Evolutionary conservation across 1,140 invertebrate species (phyloP), one percentile per base, ranked within the genome.

Genomic region (Drosophila tristis): DNA sequence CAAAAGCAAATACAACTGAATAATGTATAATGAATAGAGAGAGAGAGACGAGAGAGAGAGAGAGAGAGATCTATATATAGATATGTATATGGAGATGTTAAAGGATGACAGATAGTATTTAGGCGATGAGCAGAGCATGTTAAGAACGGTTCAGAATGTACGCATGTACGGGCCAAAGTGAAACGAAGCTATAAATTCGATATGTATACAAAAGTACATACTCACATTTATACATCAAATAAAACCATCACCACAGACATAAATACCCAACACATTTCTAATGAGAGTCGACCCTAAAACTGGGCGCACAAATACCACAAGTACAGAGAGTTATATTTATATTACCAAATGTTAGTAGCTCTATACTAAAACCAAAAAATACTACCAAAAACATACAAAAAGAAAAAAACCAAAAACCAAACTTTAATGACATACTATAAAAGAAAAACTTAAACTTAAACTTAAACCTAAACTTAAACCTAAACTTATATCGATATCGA

Each of bases 1-100:
- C 54, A 67, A 76, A 58, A 59, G 26, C 47, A 77, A 74, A 71
- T 56, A 61, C 50, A 64, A 75, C 60, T 75, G 71, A 48, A 70
- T 56, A 63, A 26, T 56, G 53, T 65, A 15, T 39, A 58, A 43
- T 65, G 31, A 65, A 63, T 35, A 35, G 9, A 11, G 35, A 39
- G 23, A 25, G 23, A 25, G 23, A 25, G 0, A 25, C n/a, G 4
- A 25, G 23, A 25, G 23, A 25, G 23, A 25, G 3, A 29, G 5
- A 29, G 26, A 39, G 11, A 39, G 35, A 39, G 35, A 39, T 39
- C 35, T 11, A 39, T 77, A 65, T 5, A 70, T 35, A 23, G 13
- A 26, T 49, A 49, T 58, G 50, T 67, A 55, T 45, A 56, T 59
- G 43, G 26, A 59, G 20, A 44, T 44, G 26, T 75, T 56, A 67